Conservation (phyloP, 2,888 invertebrate species). For the Onthophagus sagittarius region DNA sequence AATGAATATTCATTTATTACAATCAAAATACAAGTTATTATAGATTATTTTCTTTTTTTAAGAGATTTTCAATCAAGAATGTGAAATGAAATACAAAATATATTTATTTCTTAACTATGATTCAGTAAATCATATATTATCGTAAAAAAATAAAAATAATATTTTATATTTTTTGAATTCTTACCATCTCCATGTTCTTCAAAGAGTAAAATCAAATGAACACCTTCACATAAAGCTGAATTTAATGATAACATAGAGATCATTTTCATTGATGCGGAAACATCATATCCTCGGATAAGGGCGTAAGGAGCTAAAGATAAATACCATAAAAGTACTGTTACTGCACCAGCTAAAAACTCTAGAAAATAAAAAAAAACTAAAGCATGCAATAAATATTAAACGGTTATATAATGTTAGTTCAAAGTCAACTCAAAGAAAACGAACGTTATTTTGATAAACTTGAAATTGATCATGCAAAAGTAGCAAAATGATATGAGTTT, state of each 20-base stretch:
- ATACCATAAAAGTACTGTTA: constrained; percentile 75
- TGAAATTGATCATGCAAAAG: no score
- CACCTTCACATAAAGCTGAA: constrained; percentile 80
- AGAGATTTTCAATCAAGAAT: no score
- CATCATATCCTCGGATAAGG: constrained; percentile 61
- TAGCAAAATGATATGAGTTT: no score
- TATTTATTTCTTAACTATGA: no score
- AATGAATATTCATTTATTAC: background rate
- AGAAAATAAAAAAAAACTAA: background rate
- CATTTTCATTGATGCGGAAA: constrained; percentile 61
- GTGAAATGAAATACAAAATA: no score
- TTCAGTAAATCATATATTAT: no score
- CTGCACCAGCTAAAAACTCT: constrained; percentile 72
- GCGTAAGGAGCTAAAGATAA: constrained; percentile 68
- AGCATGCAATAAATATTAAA: background rate
- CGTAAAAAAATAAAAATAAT: background rate
- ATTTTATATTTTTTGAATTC: background rate
- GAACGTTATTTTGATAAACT: no score
- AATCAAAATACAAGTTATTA: no score
- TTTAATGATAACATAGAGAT: constrained; percentile 63
- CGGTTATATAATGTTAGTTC: background rate
- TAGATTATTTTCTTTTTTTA: no score
- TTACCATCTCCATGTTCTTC: constrained; percentile 68
- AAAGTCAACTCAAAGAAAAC: no score
- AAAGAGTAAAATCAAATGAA: constrained; percentile 66